Conservation (phyloP, 2,113 vertebrate species). For the Solenodon paradoxus region DNA sequence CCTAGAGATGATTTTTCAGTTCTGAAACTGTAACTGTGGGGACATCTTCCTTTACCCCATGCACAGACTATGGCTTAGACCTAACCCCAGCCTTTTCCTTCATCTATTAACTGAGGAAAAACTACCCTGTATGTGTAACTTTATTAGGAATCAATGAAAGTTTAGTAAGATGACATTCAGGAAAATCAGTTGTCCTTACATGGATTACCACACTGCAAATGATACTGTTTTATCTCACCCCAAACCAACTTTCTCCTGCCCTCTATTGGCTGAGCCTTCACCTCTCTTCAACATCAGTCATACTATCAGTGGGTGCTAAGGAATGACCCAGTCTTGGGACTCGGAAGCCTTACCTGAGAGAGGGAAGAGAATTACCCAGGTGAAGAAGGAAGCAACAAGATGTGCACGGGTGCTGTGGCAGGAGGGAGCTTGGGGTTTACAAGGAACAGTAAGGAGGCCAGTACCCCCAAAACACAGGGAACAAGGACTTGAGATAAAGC, state of each 20-base stretch:
- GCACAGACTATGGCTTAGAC: background rate
- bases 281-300: background rate
- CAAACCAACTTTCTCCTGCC: background rate
- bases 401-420: background rate
- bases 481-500: background rate
- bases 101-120: background rate
- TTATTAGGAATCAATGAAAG: background rate
- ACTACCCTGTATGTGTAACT: background rate
- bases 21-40: background rate
- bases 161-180: background rate
- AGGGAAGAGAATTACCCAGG: background rate
- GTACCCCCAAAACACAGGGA: background rate
- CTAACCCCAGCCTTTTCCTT: background rate
- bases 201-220: background rate
- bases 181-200: background rate
- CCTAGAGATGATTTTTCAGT: background rate
- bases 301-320: background rate
- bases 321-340: background rate
- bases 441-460: background rate
- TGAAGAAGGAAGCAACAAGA: background rate
- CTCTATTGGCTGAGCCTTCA: background rate
- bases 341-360: background rate
- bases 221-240: background rate
- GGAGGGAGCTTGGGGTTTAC: background rate
- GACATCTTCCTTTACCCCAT: background rate